A percentile compares a stretch with the other conserved stretches of the same genome.
Conservation (phyloP, 2,888 invertebrate species). For the Tenthredo mesomela region DNA sequence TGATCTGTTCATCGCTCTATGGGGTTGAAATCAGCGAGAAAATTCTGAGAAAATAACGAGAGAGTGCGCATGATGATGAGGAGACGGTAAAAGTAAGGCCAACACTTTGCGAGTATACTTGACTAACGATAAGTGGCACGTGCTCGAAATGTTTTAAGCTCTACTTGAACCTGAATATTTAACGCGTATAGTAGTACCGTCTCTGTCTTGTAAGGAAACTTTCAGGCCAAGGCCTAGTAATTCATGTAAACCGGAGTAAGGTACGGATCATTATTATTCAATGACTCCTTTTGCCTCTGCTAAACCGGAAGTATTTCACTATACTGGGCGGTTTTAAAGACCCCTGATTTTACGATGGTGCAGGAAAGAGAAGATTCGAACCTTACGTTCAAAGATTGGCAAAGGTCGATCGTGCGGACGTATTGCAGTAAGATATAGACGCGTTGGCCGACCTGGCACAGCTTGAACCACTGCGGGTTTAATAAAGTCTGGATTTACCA, state of each 20-base stretch:
- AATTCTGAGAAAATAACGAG: neutral
- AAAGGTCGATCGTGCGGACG: neutral
- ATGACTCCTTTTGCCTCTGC: neutral
- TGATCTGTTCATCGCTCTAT: too few relatives aligned
- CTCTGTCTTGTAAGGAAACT: constrained; percentile 21
- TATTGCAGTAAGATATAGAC: neutral
- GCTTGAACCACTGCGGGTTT: constrained; percentile 30
- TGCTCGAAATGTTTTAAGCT: constrained; percentile 31
- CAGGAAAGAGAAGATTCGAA: too few relatives aligned
- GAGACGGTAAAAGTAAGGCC: too few relatives aligned
- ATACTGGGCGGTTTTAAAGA: neutral
- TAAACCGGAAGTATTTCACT: neutral
- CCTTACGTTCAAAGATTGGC: neutral
- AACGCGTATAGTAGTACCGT: neutral
- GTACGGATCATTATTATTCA: constrained; percentile 27
- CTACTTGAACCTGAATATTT: constrained; percentile 43
- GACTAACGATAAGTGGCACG: constrained; percentile 29
- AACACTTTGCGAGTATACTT: neutral
- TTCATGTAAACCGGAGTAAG: neutral
- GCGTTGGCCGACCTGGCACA: constrained; percentile 27
- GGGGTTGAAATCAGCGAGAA: too few relatives aligned
- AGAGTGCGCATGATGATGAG: neutral
- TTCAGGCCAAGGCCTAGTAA: constrained; percentile 46
- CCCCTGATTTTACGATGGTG: too few relatives aligned
- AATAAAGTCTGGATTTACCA: neutral